Evolutionary conservation across 2,797 vertebrate species (phyloP).

Genomic region (Micromesistius poutassou): DNA sequence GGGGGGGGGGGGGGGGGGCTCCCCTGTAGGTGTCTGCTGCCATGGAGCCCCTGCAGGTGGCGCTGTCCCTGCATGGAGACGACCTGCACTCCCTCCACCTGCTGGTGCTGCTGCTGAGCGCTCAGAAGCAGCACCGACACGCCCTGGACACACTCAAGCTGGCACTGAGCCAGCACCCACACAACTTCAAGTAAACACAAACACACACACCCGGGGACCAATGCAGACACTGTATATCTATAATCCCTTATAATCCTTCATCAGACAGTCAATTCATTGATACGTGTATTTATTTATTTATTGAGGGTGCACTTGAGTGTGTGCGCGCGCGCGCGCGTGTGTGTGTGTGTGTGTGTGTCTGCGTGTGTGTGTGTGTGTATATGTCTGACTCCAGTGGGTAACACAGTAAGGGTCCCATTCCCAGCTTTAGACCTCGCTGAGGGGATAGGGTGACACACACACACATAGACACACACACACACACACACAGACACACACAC

Average conservation of each 20-base stretch:
- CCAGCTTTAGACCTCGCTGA: slow-evolving; percentile 38
- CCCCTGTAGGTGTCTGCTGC: slow-evolving; percentile 84
- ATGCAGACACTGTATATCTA: neutral
- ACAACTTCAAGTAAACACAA: slow-evolving; percentile 86
- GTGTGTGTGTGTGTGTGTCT: slow-evolving; percentile 1
- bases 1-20: neutral
- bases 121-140: slow-evolving; percentile 91
- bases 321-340: slow-evolving; percentile 6
- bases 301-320: slow-evolving; percentile 11
- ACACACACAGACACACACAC: slow-evolving; percentile 24
- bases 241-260: neutral
- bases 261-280: neutral
- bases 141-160: slow-evolving; percentile 86
- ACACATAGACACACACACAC: slow-evolving; percentile 14
- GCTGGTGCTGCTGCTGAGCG: slow-evolving; percentile 88
- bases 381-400: slow-evolving; percentile 26
- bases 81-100: slow-evolving; percentile 89
- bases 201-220: slow-evolving; percentile 17
- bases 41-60: slow-evolving; percentile 84
- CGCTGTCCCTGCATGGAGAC: slow-evolving; percentile 79
- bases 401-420: slow-evolving; percentile 33
- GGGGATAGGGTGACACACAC: slow-evolving; percentile 53
- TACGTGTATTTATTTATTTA: neutral
- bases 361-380: slow-evolving; percentile 15
- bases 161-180: slow-evolving; percentile 86